Conservation (phyloP, 2,888 invertebrate species). For the Euphydryas editha region DNA sequence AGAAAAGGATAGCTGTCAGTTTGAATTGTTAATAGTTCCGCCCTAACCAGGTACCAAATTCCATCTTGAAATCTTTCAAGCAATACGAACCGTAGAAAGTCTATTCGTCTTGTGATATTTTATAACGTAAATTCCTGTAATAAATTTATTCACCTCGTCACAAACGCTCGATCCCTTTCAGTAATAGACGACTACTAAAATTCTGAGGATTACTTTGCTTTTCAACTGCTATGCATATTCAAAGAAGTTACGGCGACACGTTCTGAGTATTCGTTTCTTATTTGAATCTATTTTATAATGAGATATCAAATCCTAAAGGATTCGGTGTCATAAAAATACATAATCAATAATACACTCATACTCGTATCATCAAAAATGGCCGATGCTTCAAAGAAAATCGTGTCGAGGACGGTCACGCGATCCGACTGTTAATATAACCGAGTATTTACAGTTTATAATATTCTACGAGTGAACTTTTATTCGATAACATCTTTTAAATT, state of each 20-base stretch:
- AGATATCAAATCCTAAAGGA: constrained; percentile 18
- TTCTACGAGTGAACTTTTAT: constrained; percentile 15
- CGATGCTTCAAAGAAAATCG: constrained; percentile 55
- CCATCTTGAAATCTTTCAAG: background rate
- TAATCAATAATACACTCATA: constrained; percentile 60
- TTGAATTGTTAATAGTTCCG: constrained; percentile 1
- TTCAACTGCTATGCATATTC: background rate
- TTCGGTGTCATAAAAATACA: constrained; percentile 19
- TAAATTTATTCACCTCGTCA: no score
- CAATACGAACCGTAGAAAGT: background rate
- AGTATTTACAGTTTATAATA: constrained; percentile 33
- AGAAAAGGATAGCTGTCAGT: background rate
- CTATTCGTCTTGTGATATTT: constrained; percentile 3
- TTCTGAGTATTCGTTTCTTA: background rate
- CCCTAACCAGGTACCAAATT: background rate
- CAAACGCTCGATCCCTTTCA: background rate
- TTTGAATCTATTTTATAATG: background rate
- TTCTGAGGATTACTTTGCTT: no score
- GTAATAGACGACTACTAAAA: no score
- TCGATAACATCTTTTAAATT: constrained; percentile 1
- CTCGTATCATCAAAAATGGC: constrained; percentile 54
- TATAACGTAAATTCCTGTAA: no score
- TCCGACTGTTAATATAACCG: constrained; percentile 61
- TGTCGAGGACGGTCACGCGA: constrained; percentile 72
- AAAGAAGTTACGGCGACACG: background rate